phyloP scores from a whole-genome alignment of 2,113 vertebrate species.

The Periophthalmus modestus region DNA sequence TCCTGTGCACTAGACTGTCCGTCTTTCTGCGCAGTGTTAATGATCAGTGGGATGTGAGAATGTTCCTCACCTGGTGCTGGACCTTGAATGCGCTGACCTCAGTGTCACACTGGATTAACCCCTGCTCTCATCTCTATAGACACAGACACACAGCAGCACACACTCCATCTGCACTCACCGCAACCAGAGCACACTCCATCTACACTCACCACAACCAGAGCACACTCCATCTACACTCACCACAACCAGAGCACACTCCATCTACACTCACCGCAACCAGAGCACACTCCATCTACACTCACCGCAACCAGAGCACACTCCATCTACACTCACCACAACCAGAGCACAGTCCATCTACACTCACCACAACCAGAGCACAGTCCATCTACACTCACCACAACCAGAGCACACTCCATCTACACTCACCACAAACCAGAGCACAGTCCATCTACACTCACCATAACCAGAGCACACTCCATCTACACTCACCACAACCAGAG shows the following conservation, averaged over 20 bases:
- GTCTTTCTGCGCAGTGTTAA: not conserved
- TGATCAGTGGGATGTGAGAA: not conserved
- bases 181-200: conserved; percentile 37
- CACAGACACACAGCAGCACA: not conserved
- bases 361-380: conserved; percentile 48
- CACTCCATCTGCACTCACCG: conserved; percentile 44
- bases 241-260: no score
- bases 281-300: conserved; percentile 44
- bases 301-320: conserved; percentile 54
- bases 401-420: conserved; percentile 35
- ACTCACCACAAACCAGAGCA: no score
- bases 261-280: no score
- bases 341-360: not conserved
- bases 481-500: conserved; percentile 51
- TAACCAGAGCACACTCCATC: conserved; percentile 52
- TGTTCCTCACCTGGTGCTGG: not conserved
- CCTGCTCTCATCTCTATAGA: conserved; percentile 1
- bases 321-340: no score
- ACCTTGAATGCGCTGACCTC: conserved; percentile 6
- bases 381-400: conserved; percentile 39
- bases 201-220: no score
- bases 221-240: no score
- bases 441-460: conserved; percentile 43
- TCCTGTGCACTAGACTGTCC: not conserved
- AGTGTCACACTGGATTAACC: conserved; percentile 20